phyloP scores from a whole-genome alignment of 1,140 invertebrate species.

The Zaprionus davidi region DNA sequence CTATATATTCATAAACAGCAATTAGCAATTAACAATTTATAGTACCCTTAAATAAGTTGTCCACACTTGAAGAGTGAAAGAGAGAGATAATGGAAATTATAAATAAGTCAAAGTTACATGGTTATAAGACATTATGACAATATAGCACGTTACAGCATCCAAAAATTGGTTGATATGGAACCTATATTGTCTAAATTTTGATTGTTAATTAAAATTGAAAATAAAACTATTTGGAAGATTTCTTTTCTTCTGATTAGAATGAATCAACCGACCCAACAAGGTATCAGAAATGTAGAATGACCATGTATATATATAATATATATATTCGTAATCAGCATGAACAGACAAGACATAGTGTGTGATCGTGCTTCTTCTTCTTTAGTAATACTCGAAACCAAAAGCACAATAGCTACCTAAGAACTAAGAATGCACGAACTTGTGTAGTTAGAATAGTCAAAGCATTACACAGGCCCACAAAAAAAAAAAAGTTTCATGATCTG shows the following conservation, averaged over 20 bases:
- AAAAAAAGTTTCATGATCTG: too few relatives aligned
- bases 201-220: too few relatives aligned
- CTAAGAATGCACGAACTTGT: background rate
- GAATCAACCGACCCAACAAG: background rate
- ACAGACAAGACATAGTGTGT: too few relatives aligned
- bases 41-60: too few relatives aligned
- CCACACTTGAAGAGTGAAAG: background rate
- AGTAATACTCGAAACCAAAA: background rate
- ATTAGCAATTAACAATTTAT: too few relatives aligned
- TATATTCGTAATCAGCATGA: background rate
- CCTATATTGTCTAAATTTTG: background rate
- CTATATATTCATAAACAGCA: too few relatives aligned
- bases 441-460: background rate
- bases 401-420: too few relatives aligned
- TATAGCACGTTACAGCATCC: too few relatives aligned
- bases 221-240: background rate
- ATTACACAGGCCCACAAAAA: too few relatives aligned
- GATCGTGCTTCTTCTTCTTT: background rate
- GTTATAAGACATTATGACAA: background rate
- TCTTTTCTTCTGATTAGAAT: background rate
- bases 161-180: background rate
- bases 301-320: background rate
- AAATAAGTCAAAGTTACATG: background rate
- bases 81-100: background rate
- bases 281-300: background rate